Evolutionary conservation across 2,113 vertebrate genomes (phyloP).

Genomic region (Centropristis striata): DNA sequence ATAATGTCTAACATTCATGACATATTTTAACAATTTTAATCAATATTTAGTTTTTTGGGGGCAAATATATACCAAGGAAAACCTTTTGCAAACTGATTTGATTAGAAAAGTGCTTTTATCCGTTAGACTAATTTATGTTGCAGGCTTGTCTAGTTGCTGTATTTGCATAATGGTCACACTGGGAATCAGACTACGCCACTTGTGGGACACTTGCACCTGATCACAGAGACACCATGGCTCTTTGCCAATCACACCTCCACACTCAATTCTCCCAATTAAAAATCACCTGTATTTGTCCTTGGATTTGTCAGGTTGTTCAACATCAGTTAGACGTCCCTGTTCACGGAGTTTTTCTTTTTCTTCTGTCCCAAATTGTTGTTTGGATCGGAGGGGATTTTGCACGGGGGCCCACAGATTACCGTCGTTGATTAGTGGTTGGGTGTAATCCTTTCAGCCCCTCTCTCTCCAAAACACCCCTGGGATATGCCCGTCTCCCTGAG

Average conservation of each 20-base stretch:
- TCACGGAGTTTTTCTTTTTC: slow-evolving; percentile 56
- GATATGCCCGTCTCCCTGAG: slow-evolving; percentile 85
- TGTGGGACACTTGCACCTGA: slow-evolving; percentile 88
- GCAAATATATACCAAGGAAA: neutral
- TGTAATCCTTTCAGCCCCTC: slow-evolving; percentile 88
- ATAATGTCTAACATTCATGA: neutral
- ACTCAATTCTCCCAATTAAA: slow-evolving; percentile 74
- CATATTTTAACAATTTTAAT: neutral
- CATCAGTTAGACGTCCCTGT: slow-evolving; percentile 36
- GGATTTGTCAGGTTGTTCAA: slow-evolving; percentile 56
- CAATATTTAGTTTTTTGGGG: neutral
- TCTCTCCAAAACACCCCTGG: slow-evolving; percentile 85
- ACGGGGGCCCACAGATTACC: slow-evolving; percentile 85
- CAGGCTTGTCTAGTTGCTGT: slow-evolving; percentile 68
- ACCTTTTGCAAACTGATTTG: slow-evolving; percentile 41
- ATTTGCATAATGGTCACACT: slow-evolving; percentile 85
- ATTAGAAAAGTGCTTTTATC: slow-evolving; percentile 72
- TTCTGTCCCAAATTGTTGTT: slow-evolving; percentile 78
- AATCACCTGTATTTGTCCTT: slow-evolving; percentile 71
- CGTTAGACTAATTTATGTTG: slow-evolving; percentile 77
- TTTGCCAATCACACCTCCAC: slow-evolving; percentile 80
- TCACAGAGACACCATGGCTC: slow-evolving; percentile 83
- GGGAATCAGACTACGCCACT: slow-evolving; percentile 86
- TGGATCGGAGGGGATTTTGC: slow-evolving; percentile 79
- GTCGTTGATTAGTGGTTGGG: slow-evolving; percentile 88